Base-by-base conservation (phyloP, 2,888 invertebrate genomes). In the Chaitophorus viminalis region DNA sequence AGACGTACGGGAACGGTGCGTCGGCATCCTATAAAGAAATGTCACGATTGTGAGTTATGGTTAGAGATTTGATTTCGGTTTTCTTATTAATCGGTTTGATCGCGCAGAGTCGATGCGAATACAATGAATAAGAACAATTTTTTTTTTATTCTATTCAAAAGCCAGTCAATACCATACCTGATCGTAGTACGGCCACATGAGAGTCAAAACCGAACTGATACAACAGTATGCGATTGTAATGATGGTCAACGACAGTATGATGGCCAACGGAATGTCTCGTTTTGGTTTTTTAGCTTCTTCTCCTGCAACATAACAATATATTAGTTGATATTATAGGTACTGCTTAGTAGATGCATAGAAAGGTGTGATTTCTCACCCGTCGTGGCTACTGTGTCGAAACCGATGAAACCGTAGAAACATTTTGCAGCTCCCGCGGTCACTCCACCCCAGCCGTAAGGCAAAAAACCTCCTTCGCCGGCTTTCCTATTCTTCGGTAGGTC, bases 251-350 rank as follows among this genome's bases (percentile, higher is more conserved):
- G 98, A 97, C 3, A 96, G 91, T 0, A 97, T 94, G 89, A 99
- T 98, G 46, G 98, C 95, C 74, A 98, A 91, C 0, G 99, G 99
- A 89, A 99, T 98, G 90, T 97, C 95, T 89, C 94, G 93, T 91
- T 97, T 96, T 0, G 99, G 98, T 92, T 97, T 97, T 91, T 95
- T 96, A 0, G 98, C 98, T 92, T 99, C 99, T 91, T 99, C 99
- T 0, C 93, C 89, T 89, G 46, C 18, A 65, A 78, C 52, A 52
- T 36, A 25, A 75, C 46, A 82, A 82, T 29, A 68, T 36, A 46
- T 14, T 3, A 46, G 1, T 36, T 14, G 11, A 14, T 46, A 1
- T 2, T 14, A 46, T 3, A 39, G 39, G 39, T 46, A 14, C 46
- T 46, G 46, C 46, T 46, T 14, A 46, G 11, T 46, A 9, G 46